Evolutionary conservation across 2,797 vertebrate species (phyloP).

Genomic region (Petrocephalus schoutedeni): DNA sequence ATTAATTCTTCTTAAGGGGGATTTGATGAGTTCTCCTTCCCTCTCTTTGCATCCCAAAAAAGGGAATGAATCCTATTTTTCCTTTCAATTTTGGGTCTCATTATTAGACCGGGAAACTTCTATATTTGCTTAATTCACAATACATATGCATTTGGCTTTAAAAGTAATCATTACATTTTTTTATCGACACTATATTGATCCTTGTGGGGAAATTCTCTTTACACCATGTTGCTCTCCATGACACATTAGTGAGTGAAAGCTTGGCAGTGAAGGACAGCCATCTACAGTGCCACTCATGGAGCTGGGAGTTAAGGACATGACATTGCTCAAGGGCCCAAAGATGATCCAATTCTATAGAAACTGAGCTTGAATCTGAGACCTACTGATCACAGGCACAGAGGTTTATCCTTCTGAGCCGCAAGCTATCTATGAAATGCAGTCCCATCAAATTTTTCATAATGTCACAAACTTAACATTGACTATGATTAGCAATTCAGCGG

Average conservation of each 20-base stretch:
- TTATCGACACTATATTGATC: background rate
- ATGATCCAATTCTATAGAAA: background rate
- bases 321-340: background rate
- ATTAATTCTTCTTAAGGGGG: background rate
- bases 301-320: background rate
- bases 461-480: background rate
- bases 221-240: background rate
- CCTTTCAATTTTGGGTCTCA: background rate
- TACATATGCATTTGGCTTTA: background rate
- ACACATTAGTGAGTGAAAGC: background rate
- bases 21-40: background rate
- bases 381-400: background rate
- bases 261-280: background rate
- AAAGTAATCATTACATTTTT: background rate
- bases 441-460: background rate
- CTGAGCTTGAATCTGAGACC: background rate
- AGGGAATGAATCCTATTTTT: background rate
- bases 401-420: background rate
- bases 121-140: background rate
- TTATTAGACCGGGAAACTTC: background rate
- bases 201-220: background rate
- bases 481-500: background rate
- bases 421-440: background rate
- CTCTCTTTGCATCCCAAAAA: background rate
- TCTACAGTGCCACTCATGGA: background rate